Percentiles rank a stretch among this genome's conserved stretches.
Conservation (phyloP, 2,888 invertebrate species). For the Drosophila bunnanda region DNA sequence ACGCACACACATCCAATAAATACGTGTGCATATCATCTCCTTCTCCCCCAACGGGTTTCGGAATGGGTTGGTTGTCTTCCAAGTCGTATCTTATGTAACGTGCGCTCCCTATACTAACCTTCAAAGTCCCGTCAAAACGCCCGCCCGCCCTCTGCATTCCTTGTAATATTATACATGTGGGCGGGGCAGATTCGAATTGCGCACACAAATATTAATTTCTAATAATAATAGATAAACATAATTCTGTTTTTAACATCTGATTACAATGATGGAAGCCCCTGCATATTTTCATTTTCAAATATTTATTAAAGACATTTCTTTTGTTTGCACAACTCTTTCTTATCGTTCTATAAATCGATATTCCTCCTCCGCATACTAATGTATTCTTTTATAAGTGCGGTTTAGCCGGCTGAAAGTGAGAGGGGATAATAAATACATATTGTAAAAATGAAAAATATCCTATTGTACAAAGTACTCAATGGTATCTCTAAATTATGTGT, state of each 20-base stretch:
- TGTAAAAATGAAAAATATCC: conserved; percentile 7
- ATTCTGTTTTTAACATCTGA: not conserved
- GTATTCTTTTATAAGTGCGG: not conserved
- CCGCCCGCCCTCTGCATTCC: not conserved
- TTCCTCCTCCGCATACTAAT: not conserved
- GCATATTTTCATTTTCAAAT: not conserved
- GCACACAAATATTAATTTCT: not conserved
- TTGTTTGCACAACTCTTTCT: not conserved
- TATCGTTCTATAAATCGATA: conserved; percentile 6
- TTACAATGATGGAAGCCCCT: not conserved
- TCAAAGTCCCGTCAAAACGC: conserved; percentile 14
- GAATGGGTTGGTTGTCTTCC: conserved; percentile 32
- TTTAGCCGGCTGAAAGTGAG: not conserved
- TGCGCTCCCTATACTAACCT: conserved; percentile 39
- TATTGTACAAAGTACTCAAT: not conserved
- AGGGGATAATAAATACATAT: conserved; percentile 5
- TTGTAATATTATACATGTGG: conserved; percentile 6
- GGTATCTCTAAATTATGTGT: conserved; percentile 21
- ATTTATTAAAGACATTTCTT: not conserved
- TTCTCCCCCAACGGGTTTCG: not conserved
- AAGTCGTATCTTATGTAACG: conserved; percentile 60
- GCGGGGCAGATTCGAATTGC: conserved; percentile 24
- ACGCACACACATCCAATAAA: conserved; percentile 28
- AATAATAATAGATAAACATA: not conserved
- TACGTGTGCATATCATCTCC: conserved; percentile 16